phyloP scores from a whole-genome alignment of 2,888 invertebrate genomes.

The Ptilodon capucinus region DNA sequence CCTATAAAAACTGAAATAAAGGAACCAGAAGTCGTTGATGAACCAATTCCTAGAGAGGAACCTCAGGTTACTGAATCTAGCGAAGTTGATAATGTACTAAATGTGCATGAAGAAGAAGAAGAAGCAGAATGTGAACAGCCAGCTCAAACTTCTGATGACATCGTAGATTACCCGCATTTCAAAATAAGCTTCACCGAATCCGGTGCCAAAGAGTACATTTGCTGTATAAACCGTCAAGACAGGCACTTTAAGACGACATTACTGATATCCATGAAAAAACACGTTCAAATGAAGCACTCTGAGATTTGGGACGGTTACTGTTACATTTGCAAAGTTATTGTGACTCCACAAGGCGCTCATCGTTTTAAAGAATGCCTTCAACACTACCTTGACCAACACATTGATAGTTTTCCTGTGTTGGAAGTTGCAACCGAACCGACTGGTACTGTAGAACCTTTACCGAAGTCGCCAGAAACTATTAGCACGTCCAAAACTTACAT shows the following conservation, averaged over 20 bases:
- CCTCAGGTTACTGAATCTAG: conserved; percentile 4
- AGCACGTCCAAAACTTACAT: conserved; percentile 44
- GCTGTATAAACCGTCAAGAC: conserved; percentile 63
- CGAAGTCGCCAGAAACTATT: conserved; percentile 16
- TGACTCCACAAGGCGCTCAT: conserved; percentile 62
- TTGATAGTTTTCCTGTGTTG: conserved; percentile 64
- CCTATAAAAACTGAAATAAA: conserved; percentile 23
- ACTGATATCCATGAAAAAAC: conserved; percentile 72
- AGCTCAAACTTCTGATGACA: conserved; percentile 27
- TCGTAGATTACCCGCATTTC: conserved; percentile 60
- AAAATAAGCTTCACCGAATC: conserved; percentile 50
- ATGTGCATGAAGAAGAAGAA: neutral
- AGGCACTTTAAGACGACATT: conserved; percentile 66
- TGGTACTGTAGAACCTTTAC: conserved; percentile 4
- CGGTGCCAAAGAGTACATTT: conserved; percentile 66
- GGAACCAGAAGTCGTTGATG: conserved; percentile 23
- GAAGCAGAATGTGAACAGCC: conserved; percentile 4
- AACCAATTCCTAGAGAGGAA: conserved; percentile 13
- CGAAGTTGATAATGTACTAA: conserved; percentile 2
- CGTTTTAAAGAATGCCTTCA: conserved; percentile 64
- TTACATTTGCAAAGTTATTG: conserved; percentile 71
- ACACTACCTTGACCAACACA: conserved; percentile 70
- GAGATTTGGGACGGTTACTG: conserved; percentile 83
- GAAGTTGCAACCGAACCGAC: conserved; percentile 24
- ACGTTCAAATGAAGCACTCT: conserved; percentile 63